A percentile compares a stretch with the other conserved stretches of the same genome.
Evolutionary conservation across 1,140 invertebrate genomes (phyloP).

Genomic region (Zaprionus tsacasi): DNA sequence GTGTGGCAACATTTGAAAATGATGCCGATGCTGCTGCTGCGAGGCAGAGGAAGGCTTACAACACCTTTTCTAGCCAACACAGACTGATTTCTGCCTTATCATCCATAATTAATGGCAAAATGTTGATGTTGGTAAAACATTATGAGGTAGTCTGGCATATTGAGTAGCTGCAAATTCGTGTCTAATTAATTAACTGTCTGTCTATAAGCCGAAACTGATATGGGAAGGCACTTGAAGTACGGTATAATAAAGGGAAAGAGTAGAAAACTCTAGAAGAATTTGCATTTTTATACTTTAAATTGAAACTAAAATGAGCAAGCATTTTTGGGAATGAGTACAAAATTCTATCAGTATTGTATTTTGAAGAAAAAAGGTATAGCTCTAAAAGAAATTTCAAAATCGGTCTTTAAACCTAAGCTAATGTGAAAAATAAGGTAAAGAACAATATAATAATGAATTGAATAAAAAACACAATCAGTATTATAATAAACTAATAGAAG

Average conservation of each 20-base stretch:
- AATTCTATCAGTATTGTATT: too few species aligned
- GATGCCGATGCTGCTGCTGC: slow-evolving; percentile 22
- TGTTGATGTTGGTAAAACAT: slow-evolving; percentile 1
- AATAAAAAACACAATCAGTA: too few species aligned
- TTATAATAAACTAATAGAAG: too few species aligned
- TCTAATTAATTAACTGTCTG: not conserved
- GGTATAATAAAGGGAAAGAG: not conserved
- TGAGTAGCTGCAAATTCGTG: not conserved
- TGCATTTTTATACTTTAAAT: not conserved
- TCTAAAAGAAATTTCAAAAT: too few species aligned
- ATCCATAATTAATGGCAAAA: slow-evolving; percentile 17
- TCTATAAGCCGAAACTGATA: not conserved
- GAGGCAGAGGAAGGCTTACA: slow-evolving; percentile 15
- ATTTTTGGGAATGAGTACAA: too few species aligned
- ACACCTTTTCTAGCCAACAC: slow-evolving; percentile 9
- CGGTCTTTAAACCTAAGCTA: too few species aligned
- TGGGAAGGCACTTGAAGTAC: not conserved
- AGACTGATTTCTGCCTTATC: slow-evolving; percentile 9
- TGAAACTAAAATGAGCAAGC: not conserved
- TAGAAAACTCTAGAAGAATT: not conserved
- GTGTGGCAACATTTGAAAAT: slow-evolving; percentile 34
- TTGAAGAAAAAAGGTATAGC: too few species aligned
- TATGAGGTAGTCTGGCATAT: not conserved
- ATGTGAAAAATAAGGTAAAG: too few species aligned
- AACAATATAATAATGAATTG: too few species aligned